Evolutionary conservation across 1,140 invertebrate genomes (phyloP).

Genomic region (Zeugodacus cucurbitae): DNA sequence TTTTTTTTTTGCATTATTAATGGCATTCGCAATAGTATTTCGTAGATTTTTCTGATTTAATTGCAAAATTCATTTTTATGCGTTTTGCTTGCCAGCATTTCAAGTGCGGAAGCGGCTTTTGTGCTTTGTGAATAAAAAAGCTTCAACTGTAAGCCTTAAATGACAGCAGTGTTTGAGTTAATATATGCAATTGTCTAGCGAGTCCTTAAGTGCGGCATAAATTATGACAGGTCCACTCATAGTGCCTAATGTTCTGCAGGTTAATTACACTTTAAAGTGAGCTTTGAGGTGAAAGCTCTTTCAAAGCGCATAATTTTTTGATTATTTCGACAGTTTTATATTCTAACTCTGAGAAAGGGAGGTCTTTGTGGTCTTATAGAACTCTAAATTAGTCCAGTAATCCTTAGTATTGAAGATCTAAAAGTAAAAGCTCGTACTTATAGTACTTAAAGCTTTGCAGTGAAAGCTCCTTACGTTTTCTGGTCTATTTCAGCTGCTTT

Average conservation of each 20-base stretch:
- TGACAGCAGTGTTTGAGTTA: not conserved
- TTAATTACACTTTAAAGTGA: not conserved
- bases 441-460: too few species aligned
- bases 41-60: not conserved
- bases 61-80: not conserved
- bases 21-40: conserved; percentile 3
- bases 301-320: too few species aligned
- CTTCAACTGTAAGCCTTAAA: not conserved
- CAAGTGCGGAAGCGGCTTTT: not conserved
- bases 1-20: not conserved
- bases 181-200: not conserved
- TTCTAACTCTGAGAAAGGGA: too few species aligned
- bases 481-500: too few species aligned
- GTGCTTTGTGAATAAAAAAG: not conserved
- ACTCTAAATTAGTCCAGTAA: too few species aligned
- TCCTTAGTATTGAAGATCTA: too few species aligned
- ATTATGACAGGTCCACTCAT: not conserved
- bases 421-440: too few species aligned
- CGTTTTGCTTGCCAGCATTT: not conserved
- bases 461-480: too few species aligned
- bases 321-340: too few species aligned
- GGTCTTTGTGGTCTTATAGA: too few species aligned
- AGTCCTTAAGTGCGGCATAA: not conserved
- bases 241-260: not conserved
- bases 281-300: not conserved